A percentile compares a stretch with the other conserved stretches of the same genome.
phyloP scores from a whole-genome alignment of 2,113 vertebrate genomes.

The Dromiciops gliroides region DNA sequence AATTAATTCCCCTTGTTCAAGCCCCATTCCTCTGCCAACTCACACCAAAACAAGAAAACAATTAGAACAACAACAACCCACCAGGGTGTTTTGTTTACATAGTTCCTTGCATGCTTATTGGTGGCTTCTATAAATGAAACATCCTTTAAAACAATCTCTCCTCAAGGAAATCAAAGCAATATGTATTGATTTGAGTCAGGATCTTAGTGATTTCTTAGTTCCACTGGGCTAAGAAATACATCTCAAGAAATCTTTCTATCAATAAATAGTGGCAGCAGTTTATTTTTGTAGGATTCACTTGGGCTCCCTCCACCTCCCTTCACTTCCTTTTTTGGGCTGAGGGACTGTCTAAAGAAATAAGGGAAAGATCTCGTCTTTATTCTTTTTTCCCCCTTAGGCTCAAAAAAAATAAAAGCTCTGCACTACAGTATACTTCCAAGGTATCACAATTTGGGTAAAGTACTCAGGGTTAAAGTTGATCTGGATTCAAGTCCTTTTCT shows the following conservation, averaged over 20 bases:
- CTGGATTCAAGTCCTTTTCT: constrained; percentile 70
- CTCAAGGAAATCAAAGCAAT: constrained; percentile 50
- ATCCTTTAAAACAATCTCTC: constrained; percentile 53
- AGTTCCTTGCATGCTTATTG: background rate
- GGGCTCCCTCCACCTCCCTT: background rate
- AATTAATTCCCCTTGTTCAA: background rate
- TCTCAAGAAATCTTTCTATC: constrained; percentile 54
- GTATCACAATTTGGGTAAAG: constrained; percentile 63
- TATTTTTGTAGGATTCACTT: constrained; percentile 49
- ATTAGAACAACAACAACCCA: background rate
- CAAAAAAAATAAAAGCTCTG: constrained; percentile 63
- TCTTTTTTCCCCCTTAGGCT: constrained; percentile 61
- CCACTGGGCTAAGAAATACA: background rate
- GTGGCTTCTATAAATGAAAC: constrained; percentile 39
- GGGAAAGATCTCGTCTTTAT: background rate
- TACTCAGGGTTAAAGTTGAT: constrained; percentile 64
- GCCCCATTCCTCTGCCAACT: background rate
- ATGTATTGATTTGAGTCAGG: background rate
- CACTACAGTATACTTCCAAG: constrained; percentile 69
- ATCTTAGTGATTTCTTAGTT: constrained; percentile 16
- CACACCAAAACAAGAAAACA: background rate
- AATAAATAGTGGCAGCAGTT: constrained; percentile 60
- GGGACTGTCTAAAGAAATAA: constrained; percentile 54
- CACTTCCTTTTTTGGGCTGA: constrained; percentile 54
- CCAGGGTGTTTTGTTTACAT: background rate